Base-by-base conservation (phyloP, 2,797 vertebrate genomes). In the Scleropages formosus region DNA sequence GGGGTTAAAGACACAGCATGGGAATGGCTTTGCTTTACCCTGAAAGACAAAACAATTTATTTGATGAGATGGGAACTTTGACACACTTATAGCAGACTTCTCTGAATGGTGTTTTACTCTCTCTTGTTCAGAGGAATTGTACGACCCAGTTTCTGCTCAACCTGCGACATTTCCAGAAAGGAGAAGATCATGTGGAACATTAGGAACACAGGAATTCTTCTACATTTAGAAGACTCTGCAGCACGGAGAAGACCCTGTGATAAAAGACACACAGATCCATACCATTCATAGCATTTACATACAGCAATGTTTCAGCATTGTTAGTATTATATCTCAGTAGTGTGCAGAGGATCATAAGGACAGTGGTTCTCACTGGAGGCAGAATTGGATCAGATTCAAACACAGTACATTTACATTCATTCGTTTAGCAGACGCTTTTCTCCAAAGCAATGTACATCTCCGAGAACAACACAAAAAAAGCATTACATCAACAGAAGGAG, bases 141-240 rank as follows among this genome's bases (percentile, higher is more conserved):
- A 3, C 70, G 68, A 70, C 68, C 68, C 53, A 70, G 49, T 70
- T 70, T 70, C 51, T 56, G 16, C 49, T 53, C 49, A 51, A 49
- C 49, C 47, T 70, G 53, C n/a, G 70, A 53, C 26, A 53, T 22
- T 10, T 9, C 51, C 49, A 26, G 18, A n/a, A 61, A 58, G 49
- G 31, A 13, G 47, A 56, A 24, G 15, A 31, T 15, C 18, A 9
- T 1, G 22, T 56, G 49, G n/a, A 31, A 49, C 16, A 58, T 24
- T 49, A 16, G 68, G 24, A 58, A 53, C 49, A 49, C 47, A 0
- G 24, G 47, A 10, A 44, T 68, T 51, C 15, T 12, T 68, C 66
- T 53, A 22, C 8, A 12, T 6, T 39, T n/a, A n/a, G 13, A 18
- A 26, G 67, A 70, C 66, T 24, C 13, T 13, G 46, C 8, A 10